phyloP scores from a whole-genome alignment of 2,888 invertebrate genomes.

The Philonicus albiceps region DNA sequence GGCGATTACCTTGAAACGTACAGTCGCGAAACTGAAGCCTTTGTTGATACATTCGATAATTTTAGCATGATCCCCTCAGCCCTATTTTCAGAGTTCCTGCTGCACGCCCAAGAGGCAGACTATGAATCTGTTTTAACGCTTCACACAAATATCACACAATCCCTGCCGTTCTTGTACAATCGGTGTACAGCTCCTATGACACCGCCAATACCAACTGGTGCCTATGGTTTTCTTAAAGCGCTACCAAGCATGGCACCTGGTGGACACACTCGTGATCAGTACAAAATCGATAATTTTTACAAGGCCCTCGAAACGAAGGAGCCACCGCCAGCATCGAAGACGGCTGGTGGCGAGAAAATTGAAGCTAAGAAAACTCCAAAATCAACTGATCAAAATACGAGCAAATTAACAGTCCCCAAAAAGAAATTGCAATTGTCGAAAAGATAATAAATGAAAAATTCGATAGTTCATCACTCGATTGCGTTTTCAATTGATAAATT shows the following conservation, averaged over 20 bases:
- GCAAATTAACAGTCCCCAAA: neutral
- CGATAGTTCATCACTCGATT: neutral
- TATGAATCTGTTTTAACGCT: conserved; percentile 60
- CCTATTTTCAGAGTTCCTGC: conserved; percentile 69
- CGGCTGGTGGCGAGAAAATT: neutral
- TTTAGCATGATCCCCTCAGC: conserved; percentile 66
- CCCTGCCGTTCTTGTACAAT: conserved; percentile 62
- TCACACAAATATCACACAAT: conserved; percentile 61
- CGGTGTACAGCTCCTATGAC: conserved; percentile 59
- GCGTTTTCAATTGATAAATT: neutral
- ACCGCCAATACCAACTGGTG: conserved; percentile 62
- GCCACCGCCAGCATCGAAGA: neutral
- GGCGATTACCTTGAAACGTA: conserved; percentile 86
- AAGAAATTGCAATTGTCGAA: conserved; percentile 17
- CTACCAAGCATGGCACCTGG: conserved; percentile 58
- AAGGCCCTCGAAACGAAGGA: conserved; percentile 42
- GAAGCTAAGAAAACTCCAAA: neutral
- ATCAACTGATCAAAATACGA: neutral
- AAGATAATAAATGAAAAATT: conserved; percentile 20
- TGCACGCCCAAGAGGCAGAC: conserved; percentile 65
- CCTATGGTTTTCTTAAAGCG: conserved; percentile 62
- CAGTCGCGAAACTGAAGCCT: conserved; percentile 82
- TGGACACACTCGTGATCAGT: conserved; percentile 44
- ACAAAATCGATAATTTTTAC: conserved; percentile 49
- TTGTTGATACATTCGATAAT: conserved; percentile 74